Percentiles rank a stretch among this genome's conserved stretches.
Evolutionary conservation across 1,140 invertebrate species (phyloP).

Genomic region (Aradophagus sp.): DNA sequence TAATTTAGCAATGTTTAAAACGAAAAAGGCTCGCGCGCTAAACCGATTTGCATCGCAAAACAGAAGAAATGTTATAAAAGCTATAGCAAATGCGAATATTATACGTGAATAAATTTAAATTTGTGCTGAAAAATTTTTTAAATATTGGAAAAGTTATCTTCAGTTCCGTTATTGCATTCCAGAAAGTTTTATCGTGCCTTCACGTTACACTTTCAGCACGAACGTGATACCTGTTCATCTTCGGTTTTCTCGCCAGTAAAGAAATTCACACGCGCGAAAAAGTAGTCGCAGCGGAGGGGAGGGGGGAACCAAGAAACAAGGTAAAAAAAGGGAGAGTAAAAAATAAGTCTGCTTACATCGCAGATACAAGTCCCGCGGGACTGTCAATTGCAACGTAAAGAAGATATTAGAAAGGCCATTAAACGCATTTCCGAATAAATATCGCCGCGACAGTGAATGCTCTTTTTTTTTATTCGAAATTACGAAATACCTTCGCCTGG

Average conservation of each 20-base stretch:
- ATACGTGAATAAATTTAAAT: conserved; percentile 54
- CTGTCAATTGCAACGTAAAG: conserved; percentile 37
- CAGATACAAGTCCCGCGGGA: conserved; percentile 7
- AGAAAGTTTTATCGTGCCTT: conserved; percentile 52
- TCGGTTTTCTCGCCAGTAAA: conserved; percentile 38
- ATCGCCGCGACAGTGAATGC: conserved; percentile 24
- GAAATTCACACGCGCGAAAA: conserved; percentile 23
- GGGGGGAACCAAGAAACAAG: conserved; percentile 1
- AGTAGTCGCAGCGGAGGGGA: conserved; percentile 3
- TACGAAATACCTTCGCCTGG: background rate
- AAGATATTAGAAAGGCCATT: conserved; percentile 33
- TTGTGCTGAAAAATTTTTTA: conserved; percentile 48
- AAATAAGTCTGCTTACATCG: conserved; percentile 30
- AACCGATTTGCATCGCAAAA: conserved; percentile 44
- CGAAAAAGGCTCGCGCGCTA: conserved; percentile 29
- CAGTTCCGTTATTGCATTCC: conserved; percentile 49
- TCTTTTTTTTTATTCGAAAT: conserved; percentile 9
- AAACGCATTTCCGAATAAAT: conserved; percentile 33
- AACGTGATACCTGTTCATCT: conserved; percentile 57
- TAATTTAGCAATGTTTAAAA: conserved; percentile 31
- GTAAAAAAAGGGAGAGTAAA: conserved; percentile 3
- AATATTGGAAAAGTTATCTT: conserved; percentile 53
- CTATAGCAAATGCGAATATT: conserved; percentile 46
- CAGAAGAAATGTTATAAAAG: conserved; percentile 43
- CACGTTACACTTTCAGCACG: conserved; percentile 52